These are phyloP conservation scores for Onychostoma macrolepis DNA, from an alignment of 2,113 vertebrate genomes.

Conservation along the genomic window DNA sequence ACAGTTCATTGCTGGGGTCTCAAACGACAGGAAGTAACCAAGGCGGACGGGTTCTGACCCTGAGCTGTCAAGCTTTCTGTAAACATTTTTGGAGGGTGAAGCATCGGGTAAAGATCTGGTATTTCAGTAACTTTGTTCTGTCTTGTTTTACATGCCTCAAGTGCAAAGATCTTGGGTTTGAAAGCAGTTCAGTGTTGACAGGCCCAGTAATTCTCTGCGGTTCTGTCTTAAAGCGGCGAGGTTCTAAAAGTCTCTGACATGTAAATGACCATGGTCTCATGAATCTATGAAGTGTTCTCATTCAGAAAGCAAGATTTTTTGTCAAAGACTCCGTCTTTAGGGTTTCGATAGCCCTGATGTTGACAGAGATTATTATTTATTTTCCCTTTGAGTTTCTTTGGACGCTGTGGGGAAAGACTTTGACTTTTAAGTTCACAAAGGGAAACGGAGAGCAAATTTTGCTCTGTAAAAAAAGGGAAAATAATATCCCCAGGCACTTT, in stretches of 20 bases:
- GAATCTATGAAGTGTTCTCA: background rate
- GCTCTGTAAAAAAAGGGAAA: slow-evolving; percentile 8
- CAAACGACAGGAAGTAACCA: background rate
- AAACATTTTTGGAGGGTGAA: slow-evolving; percentile 12
- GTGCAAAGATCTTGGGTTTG: slow-evolving; percentile 11
- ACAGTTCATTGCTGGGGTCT: background rate
- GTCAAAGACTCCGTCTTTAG: slow-evolving; percentile 13
- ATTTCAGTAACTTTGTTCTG: slow-evolving; percentile 19
- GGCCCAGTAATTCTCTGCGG: slow-evolving; percentile 28
- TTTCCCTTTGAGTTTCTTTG: slow-evolving; percentile 31
- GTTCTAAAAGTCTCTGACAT: slow-evolving; percentile 30
- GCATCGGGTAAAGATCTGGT: slow-evolving; percentile 3
- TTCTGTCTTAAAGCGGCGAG: background rate
- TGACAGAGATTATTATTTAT: slow-evolving; percentile 50
- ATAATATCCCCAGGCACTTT: slow-evolving; percentile 28
- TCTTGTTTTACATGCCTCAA: slow-evolving; percentile 29
- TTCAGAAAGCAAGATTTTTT: slow-evolving; percentile 13
- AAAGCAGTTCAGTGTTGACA: slow-evolving; percentile 23
- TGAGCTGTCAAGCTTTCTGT: slow-evolving; percentile 2
- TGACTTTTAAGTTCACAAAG: slow-evolving; percentile 21
- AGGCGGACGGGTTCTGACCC: background rate
- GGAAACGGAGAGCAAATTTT: slow-evolving; percentile 19
- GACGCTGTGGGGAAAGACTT: slow-evolving; percentile 28
- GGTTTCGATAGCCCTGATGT: slow-evolving; percentile 29
- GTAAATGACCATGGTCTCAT: slow-evolving; percentile 29